These are phyloP conservation scores for Drosophila kanekoi DNA, from an alignment of 2,888 invertebrate genomes.

Conservation along the genomic window DNA sequence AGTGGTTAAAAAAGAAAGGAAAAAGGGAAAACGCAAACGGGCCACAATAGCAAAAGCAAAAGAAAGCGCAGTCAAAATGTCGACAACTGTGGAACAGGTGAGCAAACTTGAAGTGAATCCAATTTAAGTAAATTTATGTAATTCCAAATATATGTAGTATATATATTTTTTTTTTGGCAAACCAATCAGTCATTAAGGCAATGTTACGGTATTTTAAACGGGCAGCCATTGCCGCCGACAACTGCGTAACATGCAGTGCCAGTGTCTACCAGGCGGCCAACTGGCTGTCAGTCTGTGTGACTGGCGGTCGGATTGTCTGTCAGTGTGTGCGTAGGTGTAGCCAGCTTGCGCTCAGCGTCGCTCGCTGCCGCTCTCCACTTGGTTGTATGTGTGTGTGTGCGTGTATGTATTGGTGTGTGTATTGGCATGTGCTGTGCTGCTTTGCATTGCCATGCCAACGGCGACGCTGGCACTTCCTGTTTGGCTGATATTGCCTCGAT, in stretches of 20 bases:
- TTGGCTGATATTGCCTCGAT: slow-evolving; percentile 63
- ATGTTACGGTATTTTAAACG: slow-evolving; percentile 62
- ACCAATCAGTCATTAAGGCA: slow-evolving; percentile 53
- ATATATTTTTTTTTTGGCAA: background rate
- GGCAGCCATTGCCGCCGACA: slow-evolving; percentile 62
- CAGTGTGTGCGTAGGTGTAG: slow-evolving; percentile 48
- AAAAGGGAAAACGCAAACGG: slow-evolving; percentile 28
- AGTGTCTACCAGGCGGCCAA: slow-evolving; percentile 21
- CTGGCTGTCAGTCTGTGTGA: slow-evolving; percentile 28
- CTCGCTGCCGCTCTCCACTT: background rate
- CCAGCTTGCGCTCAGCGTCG: slow-evolving; percentile 21
- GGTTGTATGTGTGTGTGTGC: background rate
- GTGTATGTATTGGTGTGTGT: slow-evolving; percentile 43
- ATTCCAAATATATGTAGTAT: slow-evolving; percentile 11
- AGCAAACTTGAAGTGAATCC: slow-evolving; percentile 32
- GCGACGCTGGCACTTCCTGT: slow-evolving; percentile 58
- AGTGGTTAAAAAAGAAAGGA: slow-evolving; percentile 13
- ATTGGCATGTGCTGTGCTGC: slow-evolving; percentile 63
- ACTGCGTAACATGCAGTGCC: slow-evolving; percentile 74
- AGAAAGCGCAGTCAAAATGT: slow-evolving; percentile 62
- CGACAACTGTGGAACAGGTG: slow-evolving; percentile 76
- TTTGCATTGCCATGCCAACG: slow-evolving; percentile 78
- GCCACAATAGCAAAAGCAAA: slow-evolving; percentile 25
- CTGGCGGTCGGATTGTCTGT: slow-evolving; percentile 46
- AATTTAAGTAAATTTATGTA: slow-evolving; percentile 45